These are phyloP conservation scores for Netelia inedita DNA, from an alignment of 2,888 invertebrate species.

Conservation along the genomic window DNA sequence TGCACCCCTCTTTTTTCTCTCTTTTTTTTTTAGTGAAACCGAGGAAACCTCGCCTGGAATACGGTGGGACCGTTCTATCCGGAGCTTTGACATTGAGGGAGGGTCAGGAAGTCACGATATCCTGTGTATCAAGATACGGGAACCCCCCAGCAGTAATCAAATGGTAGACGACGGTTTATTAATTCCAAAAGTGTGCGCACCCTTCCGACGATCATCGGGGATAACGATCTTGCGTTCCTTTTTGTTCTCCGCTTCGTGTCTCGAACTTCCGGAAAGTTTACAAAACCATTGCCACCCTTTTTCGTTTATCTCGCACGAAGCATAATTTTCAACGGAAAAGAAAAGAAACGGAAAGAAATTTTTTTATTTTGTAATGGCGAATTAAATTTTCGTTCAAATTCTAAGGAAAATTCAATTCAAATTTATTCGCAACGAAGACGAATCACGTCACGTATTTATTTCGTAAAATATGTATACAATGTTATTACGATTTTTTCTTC, in stretches of 20 bases:
- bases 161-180: constrained; percentile 87
- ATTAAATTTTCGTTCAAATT: too few species aligned
- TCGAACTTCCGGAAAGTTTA: constrained; percentile 34
- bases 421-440: too few species aligned
- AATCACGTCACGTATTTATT: too few species aligned
- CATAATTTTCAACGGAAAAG: too few species aligned
- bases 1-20: background rate
- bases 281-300: too few species aligned
- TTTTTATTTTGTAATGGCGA: too few species aligned
- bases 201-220: constrained; percentile 14
- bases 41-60: constrained; percentile 91
- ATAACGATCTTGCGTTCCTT: constrained; percentile 40
- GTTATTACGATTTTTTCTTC: too few species aligned
- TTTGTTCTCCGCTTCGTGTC: constrained; percentile 7
- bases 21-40: constrained; percentile 88
- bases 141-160: constrained; percentile 96
- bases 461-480: too few species aligned
- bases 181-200: constrained; percentile 47
- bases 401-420: too few species aligned
- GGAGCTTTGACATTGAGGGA: constrained; percentile 80
- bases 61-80: constrained; percentile 89
- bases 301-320: too few species aligned
- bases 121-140: constrained; percentile 95
- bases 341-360: background rate
- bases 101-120: constrained; percentile 87